Evolutionary conservation across 2,113 vertebrate genomes (phyloP).

Genomic region (Sander vitreus): DNA sequence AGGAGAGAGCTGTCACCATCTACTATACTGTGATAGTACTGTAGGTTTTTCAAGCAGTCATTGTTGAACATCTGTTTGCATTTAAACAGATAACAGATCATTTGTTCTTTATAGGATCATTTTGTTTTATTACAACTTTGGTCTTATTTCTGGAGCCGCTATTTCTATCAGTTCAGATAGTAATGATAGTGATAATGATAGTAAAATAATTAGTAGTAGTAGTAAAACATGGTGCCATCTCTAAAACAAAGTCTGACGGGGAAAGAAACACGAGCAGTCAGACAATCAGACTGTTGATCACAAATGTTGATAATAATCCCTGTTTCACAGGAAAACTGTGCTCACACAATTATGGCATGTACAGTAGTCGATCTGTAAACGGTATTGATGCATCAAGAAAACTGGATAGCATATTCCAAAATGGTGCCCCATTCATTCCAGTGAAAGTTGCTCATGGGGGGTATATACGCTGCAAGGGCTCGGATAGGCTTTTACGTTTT

Average conservation of each 20-base stretch:
- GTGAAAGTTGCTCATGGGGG: background rate
- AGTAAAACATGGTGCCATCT: background rate
- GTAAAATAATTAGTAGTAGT: too few species aligned
- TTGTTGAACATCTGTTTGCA: too few species aligned
- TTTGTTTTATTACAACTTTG: background rate
- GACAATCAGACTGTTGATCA: background rate
- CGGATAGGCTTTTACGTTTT: too few species aligned
- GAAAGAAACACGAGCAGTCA: background rate
- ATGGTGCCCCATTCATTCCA: background rate
- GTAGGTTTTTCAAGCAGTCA: background rate
- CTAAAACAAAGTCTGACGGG: background rate
- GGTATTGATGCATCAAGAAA: background rate
- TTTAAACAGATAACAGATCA: background rate
- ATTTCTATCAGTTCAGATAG: background rate
- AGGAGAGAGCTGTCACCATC: background rate
- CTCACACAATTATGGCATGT: too few species aligned
- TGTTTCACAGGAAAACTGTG: too few species aligned
- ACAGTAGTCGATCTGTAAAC: background rate
- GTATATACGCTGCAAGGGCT: background rate
- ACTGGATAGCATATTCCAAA: background rate
- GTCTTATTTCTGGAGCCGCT: background rate
- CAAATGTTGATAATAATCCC: too few species aligned
- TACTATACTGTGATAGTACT: background rate
- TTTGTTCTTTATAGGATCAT: background rate
- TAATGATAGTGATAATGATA: too few species aligned